Percentiles rank a stretch among this genome's conserved stretches.
Conservation (phyloP, 2,888 invertebrate genomes). For the Fragum fragum region DNA sequence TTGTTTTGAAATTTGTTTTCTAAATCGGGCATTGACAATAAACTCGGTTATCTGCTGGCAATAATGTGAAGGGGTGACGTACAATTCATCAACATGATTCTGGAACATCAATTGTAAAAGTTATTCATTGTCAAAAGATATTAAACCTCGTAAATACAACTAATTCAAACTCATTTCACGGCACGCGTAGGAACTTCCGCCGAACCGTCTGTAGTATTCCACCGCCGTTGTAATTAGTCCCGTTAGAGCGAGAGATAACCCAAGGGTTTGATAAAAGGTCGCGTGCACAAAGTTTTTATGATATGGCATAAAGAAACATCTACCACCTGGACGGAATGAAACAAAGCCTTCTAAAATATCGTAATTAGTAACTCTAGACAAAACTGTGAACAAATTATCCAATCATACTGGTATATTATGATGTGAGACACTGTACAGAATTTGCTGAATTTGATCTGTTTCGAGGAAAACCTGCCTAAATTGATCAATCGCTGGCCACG, state of each 20-base stretch:
- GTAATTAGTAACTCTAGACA: constrained; percentile 21
- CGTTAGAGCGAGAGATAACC: constrained; percentile 64
- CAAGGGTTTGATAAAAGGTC: constrained; percentile 54
- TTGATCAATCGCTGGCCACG: too few relatives aligned
- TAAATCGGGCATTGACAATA: not conserved
- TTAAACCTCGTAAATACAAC: constrained; percentile 67
- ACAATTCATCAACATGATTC: constrained; percentile 61
- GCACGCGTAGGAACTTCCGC: constrained; percentile 63
- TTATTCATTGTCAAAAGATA: constrained; percentile 70
- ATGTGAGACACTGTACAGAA: too few relatives aligned
- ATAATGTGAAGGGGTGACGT: not conserved
- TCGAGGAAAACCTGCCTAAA: too few relatives aligned
- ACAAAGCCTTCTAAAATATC: constrained; percentile 18
- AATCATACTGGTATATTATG: constrained; percentile 12
- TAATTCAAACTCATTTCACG: constrained; percentile 66
- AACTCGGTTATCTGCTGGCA: too few relatives aligned
- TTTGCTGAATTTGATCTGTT: too few relatives aligned
- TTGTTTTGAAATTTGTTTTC: too few relatives aligned
- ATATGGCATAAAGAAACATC: constrained; percentile 40
- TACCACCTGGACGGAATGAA: constrained; percentile 60
- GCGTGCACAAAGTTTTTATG: constrained; percentile 57
- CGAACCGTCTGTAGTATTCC: constrained; percentile 59
- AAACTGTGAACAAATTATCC: constrained; percentile 3
- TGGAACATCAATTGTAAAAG: constrained; percentile 58
- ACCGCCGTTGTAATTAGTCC: constrained; percentile 69